Evolutionary conservation across 2,888 invertebrate genomes (phyloP).

Genomic region (Melinaea marsaeus): DNA sequence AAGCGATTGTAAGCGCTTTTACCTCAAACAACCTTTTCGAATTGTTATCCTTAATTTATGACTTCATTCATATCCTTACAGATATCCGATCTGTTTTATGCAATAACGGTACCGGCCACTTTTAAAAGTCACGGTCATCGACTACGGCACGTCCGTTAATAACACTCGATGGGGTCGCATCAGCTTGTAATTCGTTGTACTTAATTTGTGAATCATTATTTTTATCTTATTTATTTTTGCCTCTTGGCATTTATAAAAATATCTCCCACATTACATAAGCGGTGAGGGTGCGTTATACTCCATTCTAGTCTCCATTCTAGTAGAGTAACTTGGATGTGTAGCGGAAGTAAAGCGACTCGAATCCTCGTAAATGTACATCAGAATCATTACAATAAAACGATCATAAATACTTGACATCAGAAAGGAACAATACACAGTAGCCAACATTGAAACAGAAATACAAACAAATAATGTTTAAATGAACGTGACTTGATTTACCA

Average conservation of each 20-base stretch:
- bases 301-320: slow-evolving; percentile 19
- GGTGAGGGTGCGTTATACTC: slow-evolving; percentile 3
- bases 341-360: slow-evolving; percentile 40
- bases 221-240: slow-evolving; percentile 25
- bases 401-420: slow-evolving; percentile 60
- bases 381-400: slow-evolving; percentile 58
- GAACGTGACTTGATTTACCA: slow-evolving; percentile 75
- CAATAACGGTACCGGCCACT: slow-evolving; percentile 58
- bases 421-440: slow-evolving; percentile 58
- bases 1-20: slow-evolving; percentile 47
- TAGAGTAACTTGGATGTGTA: slow-evolving; percentile 4
- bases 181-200: slow-evolving; percentile 33
- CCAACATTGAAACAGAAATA: slow-evolving; percentile 54
- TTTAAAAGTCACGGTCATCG: slow-evolving; percentile 39
- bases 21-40: slow-evolving; percentile 62
- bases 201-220: slow-evolving; percentile 29
- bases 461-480: slow-evolving; percentile 52
- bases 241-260: slow-evolving; percentile 19
- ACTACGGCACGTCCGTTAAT: slow-evolving; percentile 38
- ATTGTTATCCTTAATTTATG: slow-evolving; percentile 68
- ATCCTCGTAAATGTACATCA: slow-evolving; percentile 55
- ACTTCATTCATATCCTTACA: slow-evolving; percentile 67
- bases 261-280: not conserved
- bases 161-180: slow-evolving; percentile 37
- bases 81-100: slow-evolving; percentile 54